Base-by-base conservation (phyloP, 1,140 invertebrate genomes). In the Papilio helenus region DNA sequence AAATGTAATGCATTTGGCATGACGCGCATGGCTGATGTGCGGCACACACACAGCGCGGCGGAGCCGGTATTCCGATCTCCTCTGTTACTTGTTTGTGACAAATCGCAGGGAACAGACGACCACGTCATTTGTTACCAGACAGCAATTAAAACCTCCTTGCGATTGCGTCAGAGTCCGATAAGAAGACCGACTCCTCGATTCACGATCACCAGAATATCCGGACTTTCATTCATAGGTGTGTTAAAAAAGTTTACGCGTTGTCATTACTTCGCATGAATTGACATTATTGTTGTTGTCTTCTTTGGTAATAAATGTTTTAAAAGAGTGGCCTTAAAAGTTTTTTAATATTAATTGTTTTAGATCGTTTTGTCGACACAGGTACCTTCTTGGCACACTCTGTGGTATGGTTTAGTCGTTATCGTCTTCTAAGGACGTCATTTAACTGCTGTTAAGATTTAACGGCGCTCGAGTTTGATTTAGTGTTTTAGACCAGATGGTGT, bases 371-470 rank as follows among this genome's bases (percentile, higher is more conserved):
- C 83, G 82, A 85, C 90, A 86, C 86, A 90, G 89, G 91, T 93
- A 93, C 92, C 87, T 89, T 93, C 92, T 94, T 93, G 91, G 86
- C 91, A 94, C 93, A 93, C 92, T 92, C 84, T 94, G 93, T 93
- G 92, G 87, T 90, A 73, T 79, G 79, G 79, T 82, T 79, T 79
- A 72, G 49, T 82, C 68, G 71, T 79, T 51, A 79, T 80, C 51
- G 79, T 68, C 79, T 79, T 80, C 58, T 72, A 78, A 46, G 72
- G 79, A 58, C 79, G 65, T 44, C 76, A 78, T 58, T 79, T 74
- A 74, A 77, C 55, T 20, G 76, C 51, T 65, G 29, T 23, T 39
- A 20, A 14, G 72, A 51, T 26, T 49, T 23, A 39, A 42, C 34
- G 16, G 61, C 34, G 39, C 10, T 65, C 76, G 39, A 39, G 58